Conservation (phyloP, 2,888 invertebrate species). For the Ypsolopha sequella region DNA sequence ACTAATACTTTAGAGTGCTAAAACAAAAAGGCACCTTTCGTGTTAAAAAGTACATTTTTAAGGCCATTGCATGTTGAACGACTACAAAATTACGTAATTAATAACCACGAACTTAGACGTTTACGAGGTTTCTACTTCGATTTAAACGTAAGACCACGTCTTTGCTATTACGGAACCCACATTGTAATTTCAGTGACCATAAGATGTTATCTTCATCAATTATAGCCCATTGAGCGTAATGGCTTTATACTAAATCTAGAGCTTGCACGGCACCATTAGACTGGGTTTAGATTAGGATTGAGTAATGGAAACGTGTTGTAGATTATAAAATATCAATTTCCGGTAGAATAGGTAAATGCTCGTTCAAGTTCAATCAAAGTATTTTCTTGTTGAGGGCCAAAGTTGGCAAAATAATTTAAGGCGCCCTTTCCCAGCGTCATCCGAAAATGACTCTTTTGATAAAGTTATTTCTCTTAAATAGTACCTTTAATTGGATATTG, state of each 20-base stretch:
- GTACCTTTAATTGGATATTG: no score
- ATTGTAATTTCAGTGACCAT: constrained; percentile 4
- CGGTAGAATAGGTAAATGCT: not conserved
- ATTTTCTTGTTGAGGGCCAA: not conserved
- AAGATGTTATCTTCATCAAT: constrained; percentile 6
- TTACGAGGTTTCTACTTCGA: not conserved
- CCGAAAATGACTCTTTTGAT: no score
- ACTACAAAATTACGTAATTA: constrained; percentile 1
- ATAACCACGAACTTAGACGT: not conserved
- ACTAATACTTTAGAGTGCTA: no score
- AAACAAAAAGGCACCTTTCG: no score
- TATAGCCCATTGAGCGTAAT: constrained; percentile 6
- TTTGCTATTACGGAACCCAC: not conserved
- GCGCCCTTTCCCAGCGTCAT: no score
- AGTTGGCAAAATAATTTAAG: no score
- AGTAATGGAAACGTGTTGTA: not conserved
- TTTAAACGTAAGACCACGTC: constrained; percentile 2
- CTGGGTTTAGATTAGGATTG: not conserved
- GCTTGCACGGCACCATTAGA: constrained; percentile 3
- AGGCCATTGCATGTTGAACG: not conserved
- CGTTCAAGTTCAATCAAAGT: not conserved
- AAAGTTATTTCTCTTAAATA: no score
- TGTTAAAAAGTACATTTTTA: not conserved
- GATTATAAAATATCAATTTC: not conserved
- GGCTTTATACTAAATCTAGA: constrained; percentile 7